phyloP scores from a whole-genome alignment of 2,113 vertebrate genomes.

The Hippocampus zosterae region DNA sequence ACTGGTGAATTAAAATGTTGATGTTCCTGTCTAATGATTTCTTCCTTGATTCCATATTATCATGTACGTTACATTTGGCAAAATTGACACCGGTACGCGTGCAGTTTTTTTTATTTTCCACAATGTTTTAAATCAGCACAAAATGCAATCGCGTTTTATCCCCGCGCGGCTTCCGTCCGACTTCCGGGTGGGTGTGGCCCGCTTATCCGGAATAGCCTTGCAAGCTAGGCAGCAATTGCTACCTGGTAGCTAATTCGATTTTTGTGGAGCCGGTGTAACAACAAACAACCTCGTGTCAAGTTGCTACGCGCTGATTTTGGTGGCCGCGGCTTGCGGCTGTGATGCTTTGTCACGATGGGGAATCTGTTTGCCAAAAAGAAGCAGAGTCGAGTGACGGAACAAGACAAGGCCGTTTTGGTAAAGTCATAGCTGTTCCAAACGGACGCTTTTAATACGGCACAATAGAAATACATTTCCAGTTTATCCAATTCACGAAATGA shows the following conservation, averaged over 20 bases:
- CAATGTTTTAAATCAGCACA: too few species aligned
- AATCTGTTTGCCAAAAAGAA: slow-evolving; percentile 89
- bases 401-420: slow-evolving; percentile 86
- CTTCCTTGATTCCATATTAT: too few species aligned
- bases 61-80: too few species aligned
- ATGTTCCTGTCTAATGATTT: too few species aligned
- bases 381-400: slow-evolving; percentile 85
- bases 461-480: too few species aligned
- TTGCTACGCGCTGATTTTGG: not conserved
- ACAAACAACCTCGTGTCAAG: not conserved
- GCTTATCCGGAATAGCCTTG: slow-evolving; percentile 8
- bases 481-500: too few species aligned
- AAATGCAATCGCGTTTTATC: slow-evolving; percentile 7
- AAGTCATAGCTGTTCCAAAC: slow-evolving; percentile 7
- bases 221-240: not conserved
- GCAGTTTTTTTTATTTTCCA: too few species aligned
- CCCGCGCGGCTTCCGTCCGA: slow-evolving; percentile 23
- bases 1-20: not conserved
- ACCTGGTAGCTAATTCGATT: not conserved
- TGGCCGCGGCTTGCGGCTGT: slow-evolving; percentile 12
- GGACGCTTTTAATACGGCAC: not conserved
- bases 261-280: not conserved
- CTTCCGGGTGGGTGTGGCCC: slow-evolving; percentile 56
- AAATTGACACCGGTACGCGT: too few species aligned
- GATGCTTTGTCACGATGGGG: slow-evolving; percentile 78